phyloP scores from a whole-genome alignment of 2,797 vertebrate genomes.

The Psittacula derbiana region DNA sequence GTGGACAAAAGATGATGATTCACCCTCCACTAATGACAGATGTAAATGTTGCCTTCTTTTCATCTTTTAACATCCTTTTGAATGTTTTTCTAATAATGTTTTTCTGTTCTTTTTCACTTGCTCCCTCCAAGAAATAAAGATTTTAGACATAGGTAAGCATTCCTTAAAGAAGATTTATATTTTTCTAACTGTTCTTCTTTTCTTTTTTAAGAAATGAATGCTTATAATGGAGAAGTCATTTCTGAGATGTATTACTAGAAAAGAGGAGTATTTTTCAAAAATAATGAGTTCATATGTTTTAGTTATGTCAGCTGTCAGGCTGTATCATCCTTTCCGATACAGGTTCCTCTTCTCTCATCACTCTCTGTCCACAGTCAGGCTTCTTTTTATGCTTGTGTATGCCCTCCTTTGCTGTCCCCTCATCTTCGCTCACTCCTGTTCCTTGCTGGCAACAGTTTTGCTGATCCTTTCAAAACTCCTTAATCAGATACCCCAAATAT shows the following conservation, averaged over 20 bases:
- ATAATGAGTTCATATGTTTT: constrained; percentile 64
- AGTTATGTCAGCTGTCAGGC: constrained; percentile 60
- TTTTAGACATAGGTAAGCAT: constrained; percentile 99
- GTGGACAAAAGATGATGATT: neutral
- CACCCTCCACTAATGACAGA: neutral
- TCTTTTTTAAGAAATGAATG: constrained; percentile 62
- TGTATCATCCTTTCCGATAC: constrained; percentile 31
- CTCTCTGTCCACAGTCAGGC: constrained; percentile 14
- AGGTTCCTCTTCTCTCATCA: constrained; percentile 38
- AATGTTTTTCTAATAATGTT: constrained; percentile 76
- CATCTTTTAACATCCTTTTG: constrained; percentile 63
- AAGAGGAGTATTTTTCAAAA: constrained; percentile 63
- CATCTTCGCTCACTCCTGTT: neutral
- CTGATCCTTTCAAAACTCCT: constrained; percentile 28
- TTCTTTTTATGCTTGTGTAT: constrained; percentile 24
- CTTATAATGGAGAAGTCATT: constrained; percentile 57
- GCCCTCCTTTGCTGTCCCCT: neutral
- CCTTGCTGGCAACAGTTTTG: constrained; percentile 21
- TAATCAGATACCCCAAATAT: neutral
- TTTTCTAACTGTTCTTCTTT: constrained; percentile 59
- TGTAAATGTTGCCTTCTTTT: constrained; percentile 61
- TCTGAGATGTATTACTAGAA: constrained; percentile 53
- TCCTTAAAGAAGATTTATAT: constrained; percentile 71
- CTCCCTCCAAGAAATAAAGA: constrained; percentile 96
- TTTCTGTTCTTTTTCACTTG: constrained; percentile 78